Evolutionary conservation across 2,113 vertebrate species (phyloP), one percentile per base, ranked within the genome.

Genomic region (Microtus pennsylvanicus): DNA sequence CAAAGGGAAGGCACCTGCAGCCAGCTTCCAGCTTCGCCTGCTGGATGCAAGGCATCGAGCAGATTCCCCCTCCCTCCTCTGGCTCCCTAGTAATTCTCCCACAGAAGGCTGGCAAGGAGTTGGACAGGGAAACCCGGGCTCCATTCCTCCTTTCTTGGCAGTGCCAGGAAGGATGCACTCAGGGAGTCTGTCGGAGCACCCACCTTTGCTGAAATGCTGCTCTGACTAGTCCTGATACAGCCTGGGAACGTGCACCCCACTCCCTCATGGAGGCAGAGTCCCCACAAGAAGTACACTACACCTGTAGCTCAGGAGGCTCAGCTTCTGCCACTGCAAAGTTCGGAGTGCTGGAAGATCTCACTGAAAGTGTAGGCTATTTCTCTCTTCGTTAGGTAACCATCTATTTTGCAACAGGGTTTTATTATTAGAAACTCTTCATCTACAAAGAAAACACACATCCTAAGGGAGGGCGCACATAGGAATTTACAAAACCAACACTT

Each of bases 401-500:
- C 1, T 61, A 58, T 94, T 98, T 96, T 91, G 81, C 86, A 97
- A 96, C 42, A 92, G 78, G 87, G 33, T 58, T 90, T 97, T 96
- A 96, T 96, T 98, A 89, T 85, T 89, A 97, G 90, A 89, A 74
- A 91, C 30, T 61, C 35, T 96, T 97, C 94, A 94, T 87, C 83
- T 96, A 94, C 81, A 76, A 94, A 97, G 87, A 93, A 42, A 28
- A 97, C 87, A 87, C 63, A 70, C 72, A 30, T 87, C 93, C 93
- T 82, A 30, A 93, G 61, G 50, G 63, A 90, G 70, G 70, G 74
- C 90, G 52, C 67, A 0, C 2, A 55, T 88, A 0, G 0, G 91
- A 91, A 97, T 96, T 91, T 91, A 97, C 58, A 90, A 94, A 98
- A 95, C 87, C 95, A 98, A 94, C 86, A 96, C 38, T 67, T 94